phyloP scores from a whole-genome alignment of 2,113 vertebrate genomes.

The Anhinga anhinga region DNA sequence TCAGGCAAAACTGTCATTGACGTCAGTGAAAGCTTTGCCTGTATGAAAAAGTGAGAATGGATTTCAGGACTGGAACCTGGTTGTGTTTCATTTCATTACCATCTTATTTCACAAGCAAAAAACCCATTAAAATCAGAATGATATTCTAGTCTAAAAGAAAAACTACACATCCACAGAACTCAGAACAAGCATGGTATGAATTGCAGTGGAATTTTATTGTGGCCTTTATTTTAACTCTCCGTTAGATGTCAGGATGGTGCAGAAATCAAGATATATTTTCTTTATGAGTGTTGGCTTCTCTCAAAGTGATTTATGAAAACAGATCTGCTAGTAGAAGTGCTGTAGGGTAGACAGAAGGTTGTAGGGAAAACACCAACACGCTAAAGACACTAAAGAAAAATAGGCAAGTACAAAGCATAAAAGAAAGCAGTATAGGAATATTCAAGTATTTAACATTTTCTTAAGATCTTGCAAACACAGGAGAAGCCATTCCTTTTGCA shows the following conservation, averaged over 20 bases:
- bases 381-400: not conserved
- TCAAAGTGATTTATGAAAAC: constrained; percentile 48
- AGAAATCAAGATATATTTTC: constrained; percentile 53
- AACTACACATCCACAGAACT: not conserved
- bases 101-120: constrained; percentile 31
- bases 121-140: not conserved
- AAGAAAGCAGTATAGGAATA: not conserved
- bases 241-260: constrained; percentile 11
- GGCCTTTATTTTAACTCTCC: constrained; percentile 10
- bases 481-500: not conserved
- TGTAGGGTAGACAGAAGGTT: constrained; percentile 29
- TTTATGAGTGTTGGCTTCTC: constrained; percentile 50
- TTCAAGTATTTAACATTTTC: not conserved
- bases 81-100: constrained; percentile 46
- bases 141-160: not conserved
- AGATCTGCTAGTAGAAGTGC: constrained; percentile 38
- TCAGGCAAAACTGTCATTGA: constrained; percentile 36
- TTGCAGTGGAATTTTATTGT: not conserved
- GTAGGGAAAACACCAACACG: not conserved
- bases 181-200: not conserved
- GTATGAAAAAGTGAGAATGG: not conserved
- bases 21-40: not conserved
- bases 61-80: constrained; percentile 12
- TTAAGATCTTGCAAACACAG: not conserved
- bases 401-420: not conserved